These are phyloP conservation scores for Paedocypris sp. DNA, from an alignment of 2,113 vertebrate species.

Conservation along the genomic window DNA sequence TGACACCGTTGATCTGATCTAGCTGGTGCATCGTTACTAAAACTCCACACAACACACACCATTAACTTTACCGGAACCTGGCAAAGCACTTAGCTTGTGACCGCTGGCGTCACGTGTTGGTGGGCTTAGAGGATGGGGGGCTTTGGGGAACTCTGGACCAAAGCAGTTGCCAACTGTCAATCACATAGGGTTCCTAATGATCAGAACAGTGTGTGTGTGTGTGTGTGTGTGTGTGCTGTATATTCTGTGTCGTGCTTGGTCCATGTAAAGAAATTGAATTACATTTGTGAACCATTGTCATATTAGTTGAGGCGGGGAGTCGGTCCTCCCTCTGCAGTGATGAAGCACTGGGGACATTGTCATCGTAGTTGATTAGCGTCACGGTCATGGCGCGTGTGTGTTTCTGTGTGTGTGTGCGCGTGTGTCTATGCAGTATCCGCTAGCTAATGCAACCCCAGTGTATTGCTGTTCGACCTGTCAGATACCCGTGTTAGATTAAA, in stretches of 20 bases:
- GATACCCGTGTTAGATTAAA: slow-evolving; percentile 67
- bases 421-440: slow-evolving; percentile 58
- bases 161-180: slow-evolving; percentile 40
- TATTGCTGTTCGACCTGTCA: slow-evolving; percentile 66
- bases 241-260: slow-evolving; percentile 28
- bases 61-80: not conserved
- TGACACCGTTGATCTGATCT: not conserved
- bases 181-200: slow-evolving; percentile 27
- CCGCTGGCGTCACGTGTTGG: not conserved
- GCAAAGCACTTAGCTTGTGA: slow-evolving; percentile 14
- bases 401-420: slow-evolving; percentile 36
- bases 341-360: slow-evolving; percentile 44
- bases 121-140: not conserved
- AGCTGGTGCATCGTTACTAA: slow-evolving; percentile 12
- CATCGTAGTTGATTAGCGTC: slow-evolving; percentile 49
- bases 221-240: slow-evolving; percentile 18
- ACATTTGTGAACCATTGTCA: slow-evolving; percentile 51
- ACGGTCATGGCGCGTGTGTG: slow-evolving; percentile 42
- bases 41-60: slow-evolving; percentile 4
- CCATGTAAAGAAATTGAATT: slow-evolving; percentile 33
- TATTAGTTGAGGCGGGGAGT: slow-evolving; percentile 36
- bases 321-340: slow-evolving; percentile 35
- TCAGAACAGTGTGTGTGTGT: slow-evolving; percentile 19
- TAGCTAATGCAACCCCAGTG: slow-evolving; percentile 62
- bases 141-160: slow-evolving; percentile 31